phyloP scores from a whole-genome alignment of 2,113 vertebrate genomes.

The Notothenia coriiceps region DNA sequence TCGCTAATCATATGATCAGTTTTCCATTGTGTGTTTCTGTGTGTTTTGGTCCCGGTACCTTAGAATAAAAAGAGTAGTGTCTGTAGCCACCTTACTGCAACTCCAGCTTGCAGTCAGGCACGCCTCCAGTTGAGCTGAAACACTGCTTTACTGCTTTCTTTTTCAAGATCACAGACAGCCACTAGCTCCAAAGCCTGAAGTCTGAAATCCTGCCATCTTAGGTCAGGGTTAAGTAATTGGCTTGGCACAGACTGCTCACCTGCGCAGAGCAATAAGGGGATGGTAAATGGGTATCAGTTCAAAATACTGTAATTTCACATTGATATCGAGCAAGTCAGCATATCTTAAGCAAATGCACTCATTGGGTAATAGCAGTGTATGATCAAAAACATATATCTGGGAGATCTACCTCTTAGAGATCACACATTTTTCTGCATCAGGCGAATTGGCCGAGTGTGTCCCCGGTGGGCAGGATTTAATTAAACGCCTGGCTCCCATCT shows the following conservation, averaged over 20 bases:
- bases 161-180: constrained; percentile 33
- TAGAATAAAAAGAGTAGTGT: not conserved
- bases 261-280: constrained; percentile 6
- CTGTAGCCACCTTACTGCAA: constrained; percentile 1
- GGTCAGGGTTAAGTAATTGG: constrained; percentile 71
- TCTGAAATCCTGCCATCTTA: constrained; percentile 24
- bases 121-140: constrained; percentile 33
- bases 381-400: constrained; percentile 23
- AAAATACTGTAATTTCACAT: constrained; percentile 24
- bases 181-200: constrained; percentile 21
- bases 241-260: constrained; percentile 46
- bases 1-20: constrained; percentile 41
- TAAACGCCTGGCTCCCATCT: constrained; percentile 58
- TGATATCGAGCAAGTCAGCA: constrained; percentile 32
- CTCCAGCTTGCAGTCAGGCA: not conserved
- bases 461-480: constrained; percentile 63
- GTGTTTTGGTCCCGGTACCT: constrained; percentile 17
- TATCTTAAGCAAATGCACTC: constrained; percentile 37
- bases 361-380: constrained; percentile 11
- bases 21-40: constrained; percentile 22
- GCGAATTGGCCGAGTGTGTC: constrained; percentile 35
- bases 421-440: constrained; percentile 45
- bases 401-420: constrained; percentile 46
- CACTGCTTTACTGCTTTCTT: constrained; percentile 33
- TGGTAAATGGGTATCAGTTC: constrained; percentile 34